These are phyloP conservation scores for Poicephalus meyeri DNA, from an alignment of 2,113 vertebrate species.

Conservation along the genomic window DNA sequence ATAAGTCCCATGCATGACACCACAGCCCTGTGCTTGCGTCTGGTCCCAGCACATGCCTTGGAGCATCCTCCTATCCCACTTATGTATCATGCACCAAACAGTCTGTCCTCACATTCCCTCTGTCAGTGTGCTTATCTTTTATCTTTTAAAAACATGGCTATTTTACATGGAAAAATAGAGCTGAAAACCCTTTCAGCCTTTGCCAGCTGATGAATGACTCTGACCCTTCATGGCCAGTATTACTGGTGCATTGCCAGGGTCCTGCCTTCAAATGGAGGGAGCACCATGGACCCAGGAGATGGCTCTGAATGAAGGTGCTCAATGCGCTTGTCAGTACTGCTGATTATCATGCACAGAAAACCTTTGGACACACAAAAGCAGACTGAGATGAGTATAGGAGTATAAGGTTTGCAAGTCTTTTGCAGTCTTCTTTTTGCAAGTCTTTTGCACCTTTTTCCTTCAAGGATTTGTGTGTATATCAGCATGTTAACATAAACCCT, in stretches of 20 bases:
- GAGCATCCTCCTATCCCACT: neutral
- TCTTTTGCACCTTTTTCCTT: neutral
- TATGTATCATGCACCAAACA: neutral
- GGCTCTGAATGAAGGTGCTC: neutral
- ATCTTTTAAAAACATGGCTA: neutral
- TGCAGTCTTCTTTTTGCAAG: neutral
- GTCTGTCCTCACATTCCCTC: neutral
- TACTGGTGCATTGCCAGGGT: neutral
- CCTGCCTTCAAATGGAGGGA: neutral
- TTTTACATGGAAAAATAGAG: neutral
- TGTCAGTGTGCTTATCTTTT: neutral
- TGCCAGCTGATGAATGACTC: neutral
- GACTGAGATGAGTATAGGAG: neutral
- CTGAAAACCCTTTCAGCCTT: neutral
- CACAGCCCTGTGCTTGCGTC: neutral
- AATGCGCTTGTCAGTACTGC: accelerated
- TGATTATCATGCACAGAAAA: neutral
- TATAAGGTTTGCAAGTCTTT: neutral
- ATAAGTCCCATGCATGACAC: too few relatives aligned
- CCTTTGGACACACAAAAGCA: neutral
- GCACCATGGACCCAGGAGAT: neutral
- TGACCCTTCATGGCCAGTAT: neutral
- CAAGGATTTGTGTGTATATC: neutral
- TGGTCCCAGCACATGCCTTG: neutral
- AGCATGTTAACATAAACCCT: neutral